phyloP scores from a whole-genome alignment of 2,797 vertebrate species.

The Astyanax mexicanus region DNA sequence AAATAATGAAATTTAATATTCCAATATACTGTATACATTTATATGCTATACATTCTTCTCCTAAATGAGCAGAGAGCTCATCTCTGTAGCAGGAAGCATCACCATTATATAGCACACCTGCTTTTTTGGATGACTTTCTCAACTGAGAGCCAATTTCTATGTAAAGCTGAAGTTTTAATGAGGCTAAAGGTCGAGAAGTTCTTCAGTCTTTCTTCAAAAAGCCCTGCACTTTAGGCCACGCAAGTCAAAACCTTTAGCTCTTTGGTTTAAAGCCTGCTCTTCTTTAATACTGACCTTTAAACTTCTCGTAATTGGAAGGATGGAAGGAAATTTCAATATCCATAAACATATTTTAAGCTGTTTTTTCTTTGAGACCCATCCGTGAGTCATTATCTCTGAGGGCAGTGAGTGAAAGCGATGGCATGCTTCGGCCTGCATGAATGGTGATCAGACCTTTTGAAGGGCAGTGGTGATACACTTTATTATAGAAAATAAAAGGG shows the following conservation, averaged over 20 bases:
- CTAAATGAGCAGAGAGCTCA: not conserved
- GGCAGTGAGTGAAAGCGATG: conserved; percentile 44
- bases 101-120: conserved; percentile 1
- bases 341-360: not conserved
- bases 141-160: not conserved
- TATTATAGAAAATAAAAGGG: too few relatives aligned
- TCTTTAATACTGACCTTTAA: conserved; percentile 14
- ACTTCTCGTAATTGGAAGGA: conserved; percentile 2
- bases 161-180: conserved; percentile 19
- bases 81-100: not conserved
- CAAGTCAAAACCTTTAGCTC: not conserved
- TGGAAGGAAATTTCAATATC: not conserved
- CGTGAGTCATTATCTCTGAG: not conserved
- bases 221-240: not conserved
- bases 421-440: conserved; percentile 50
- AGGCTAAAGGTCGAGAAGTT: conserved; percentile 3
- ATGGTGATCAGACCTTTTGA: too few relatives aligned
- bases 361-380: not conserved
- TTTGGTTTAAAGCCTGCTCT: not conserved
- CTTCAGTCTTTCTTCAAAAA: not conserved
- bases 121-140: not conserved
- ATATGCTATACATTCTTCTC: too few relatives aligned
- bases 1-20: too few relatives aligned
- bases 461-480: too few relatives aligned
- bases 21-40: too few relatives aligned